Evolutionary conservation across 2,113 vertebrate genomes (phyloP).

Genomic region (Anoplopoma fimbria): DNA sequence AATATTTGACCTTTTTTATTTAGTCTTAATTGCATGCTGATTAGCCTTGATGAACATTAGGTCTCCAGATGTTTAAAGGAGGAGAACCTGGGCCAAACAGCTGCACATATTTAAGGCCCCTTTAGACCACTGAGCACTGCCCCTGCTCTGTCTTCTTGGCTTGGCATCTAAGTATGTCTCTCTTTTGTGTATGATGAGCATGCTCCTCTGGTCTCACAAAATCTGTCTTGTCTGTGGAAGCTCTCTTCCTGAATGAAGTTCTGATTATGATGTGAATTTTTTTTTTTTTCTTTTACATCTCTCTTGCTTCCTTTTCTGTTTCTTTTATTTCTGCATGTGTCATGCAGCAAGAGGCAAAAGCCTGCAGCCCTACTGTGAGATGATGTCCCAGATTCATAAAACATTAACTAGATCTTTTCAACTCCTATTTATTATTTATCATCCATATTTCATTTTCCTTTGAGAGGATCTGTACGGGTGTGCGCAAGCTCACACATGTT

Average conservation of each 20-base stretch:
- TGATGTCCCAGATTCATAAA: slow-evolving; percentile 85
- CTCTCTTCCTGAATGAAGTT: slow-evolving; percentile 63
- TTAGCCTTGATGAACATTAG: slow-evolving; percentile 64
- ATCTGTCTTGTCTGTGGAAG: slow-evolving; percentile 58
- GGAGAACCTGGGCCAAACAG: slow-evolving; percentile 50
- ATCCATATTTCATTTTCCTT: slow-evolving; percentile 78
- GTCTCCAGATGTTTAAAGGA: slow-evolving; percentile 72
- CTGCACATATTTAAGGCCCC: slow-evolving; percentile 59
- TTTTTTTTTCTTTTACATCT: slow-evolving; percentile 59
- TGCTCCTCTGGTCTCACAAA: slow-evolving; percentile 60
- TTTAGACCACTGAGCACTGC: slow-evolving; percentile 31
- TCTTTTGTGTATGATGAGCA: slow-evolving; percentile 60
- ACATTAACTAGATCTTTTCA: slow-evolving; percentile 84
- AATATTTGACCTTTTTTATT: slow-evolving; percentile 35
- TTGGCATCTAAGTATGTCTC: slow-evolving; percentile 39
- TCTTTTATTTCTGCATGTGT: slow-evolving; percentile 74
- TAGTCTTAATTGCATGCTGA: slow-evolving; percentile 58
- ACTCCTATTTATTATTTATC: slow-evolving; percentile 84
- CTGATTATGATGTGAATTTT: slow-evolving; percentile 65
- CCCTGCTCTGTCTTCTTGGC: slow-evolving; percentile 51
- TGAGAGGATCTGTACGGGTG: slow-evolving; percentile 74
- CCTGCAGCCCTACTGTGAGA: slow-evolving; percentile 79
- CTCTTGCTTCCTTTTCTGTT: slow-evolving; percentile 47
- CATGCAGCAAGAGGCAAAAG: slow-evolving; percentile 74
- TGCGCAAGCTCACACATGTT: slow-evolving; percentile 60